Conservation (phyloP, 2,113 vertebrate genomes). For the Gasterosteus nipponicus region DNA sequence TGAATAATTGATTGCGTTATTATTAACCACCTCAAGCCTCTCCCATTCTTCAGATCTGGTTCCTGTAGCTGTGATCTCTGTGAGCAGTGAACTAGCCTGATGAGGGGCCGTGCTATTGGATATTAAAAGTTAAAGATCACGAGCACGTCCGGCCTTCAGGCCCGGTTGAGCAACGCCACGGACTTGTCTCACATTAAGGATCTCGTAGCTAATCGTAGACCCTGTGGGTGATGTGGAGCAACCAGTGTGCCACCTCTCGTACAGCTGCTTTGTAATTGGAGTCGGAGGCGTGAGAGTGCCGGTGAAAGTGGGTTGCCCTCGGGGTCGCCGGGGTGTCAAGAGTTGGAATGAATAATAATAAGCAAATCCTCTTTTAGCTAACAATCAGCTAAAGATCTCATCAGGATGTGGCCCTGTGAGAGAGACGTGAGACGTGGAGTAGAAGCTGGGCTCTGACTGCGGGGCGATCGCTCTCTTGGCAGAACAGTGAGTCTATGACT, state of each 20-base stretch:
- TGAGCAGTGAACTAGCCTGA: slow-evolving; percentile 3
- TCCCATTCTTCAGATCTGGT: background rate
- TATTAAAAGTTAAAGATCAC: slow-evolving; percentile 36
- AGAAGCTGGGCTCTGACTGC: slow-evolving; percentile 12
- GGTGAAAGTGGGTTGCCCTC: slow-evolving; percentile 46
- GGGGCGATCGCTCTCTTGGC: slow-evolving; percentile 9
- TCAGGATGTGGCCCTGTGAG: slow-evolving; percentile 18
- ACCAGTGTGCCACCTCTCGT: slow-evolving; percentile 27
- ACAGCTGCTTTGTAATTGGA: slow-evolving; percentile 63
- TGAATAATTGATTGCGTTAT: background rate
- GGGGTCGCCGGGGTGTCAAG: slow-evolving; percentile 32
- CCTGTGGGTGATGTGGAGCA: slow-evolving; percentile 21
- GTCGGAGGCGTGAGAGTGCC: slow-evolving; percentile 39
- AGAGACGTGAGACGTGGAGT: slow-evolving; percentile 31
- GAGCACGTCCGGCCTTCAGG: slow-evolving; percentile 20
- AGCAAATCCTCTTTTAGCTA: slow-evolving; percentile 41
- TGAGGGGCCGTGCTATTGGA: slow-evolving; percentile 7
- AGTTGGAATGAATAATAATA: slow-evolving; percentile 55
- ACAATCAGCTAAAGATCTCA: slow-evolving; percentile 49
- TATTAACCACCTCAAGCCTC: background rate
- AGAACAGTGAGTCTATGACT: slow-evolving; percentile 34
- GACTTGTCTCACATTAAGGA: slow-evolving; percentile 25
- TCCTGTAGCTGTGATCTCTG: slow-evolving; percentile 9
- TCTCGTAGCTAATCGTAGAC: slow-evolving; percentile 31
- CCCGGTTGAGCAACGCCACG: slow-evolving; percentile 12